Base-by-base conservation (phyloP, 2,113 vertebrate species). In the Nematolebias whitei region DNA sequence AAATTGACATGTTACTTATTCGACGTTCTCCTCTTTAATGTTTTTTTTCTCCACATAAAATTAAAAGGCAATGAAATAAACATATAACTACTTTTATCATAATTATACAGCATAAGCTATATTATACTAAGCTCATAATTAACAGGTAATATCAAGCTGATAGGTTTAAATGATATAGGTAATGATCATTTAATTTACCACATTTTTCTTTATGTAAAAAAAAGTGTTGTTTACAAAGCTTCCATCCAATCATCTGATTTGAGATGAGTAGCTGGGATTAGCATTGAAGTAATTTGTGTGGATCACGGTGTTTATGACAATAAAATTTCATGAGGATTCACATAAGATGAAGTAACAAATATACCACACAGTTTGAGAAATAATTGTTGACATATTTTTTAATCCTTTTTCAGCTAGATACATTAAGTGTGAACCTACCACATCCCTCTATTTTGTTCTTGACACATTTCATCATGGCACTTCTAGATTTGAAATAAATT, bases 1-100 rank as follows among this genome's bases (percentile, higher is more conserved):
- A 52, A 67, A 1, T 18, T 4, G 19, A 64, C 47, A n/a, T 67
- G 74, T 86, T 82, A 74, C 73, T 83, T 1, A 48, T 70, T 59
- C 35, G 12, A 19, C 0, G 4, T 24, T 35, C 49, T 74, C 29
- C 60, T 74, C 41, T 24, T 48, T 7, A 38, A 8, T 11, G 7
- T 45, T 53, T 41, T 44, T 39, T 48, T 56, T n/a, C n/a, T n/a
- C n/a, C 13, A 61, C 53, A 45, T 59, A 29, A 39, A 64, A 60
- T 29, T 2, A 26, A 2, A 45, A 62, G 39, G 50, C 65, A 70
- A 29, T 10, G 24, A 13, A 9, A 5, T 15, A 40, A 5, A 39
- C 14, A 29, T 29, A 29, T 4, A 29, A 29, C 26, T 29, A n/a
- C n/a, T 5, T 29, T 38, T 22, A 53, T 56, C 18, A 39, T 41